These are phyloP conservation scores for Erpornis zantholeuca DNA, from an alignment of 2,113 vertebrate genomes.

Conservation along the genomic window DNA sequence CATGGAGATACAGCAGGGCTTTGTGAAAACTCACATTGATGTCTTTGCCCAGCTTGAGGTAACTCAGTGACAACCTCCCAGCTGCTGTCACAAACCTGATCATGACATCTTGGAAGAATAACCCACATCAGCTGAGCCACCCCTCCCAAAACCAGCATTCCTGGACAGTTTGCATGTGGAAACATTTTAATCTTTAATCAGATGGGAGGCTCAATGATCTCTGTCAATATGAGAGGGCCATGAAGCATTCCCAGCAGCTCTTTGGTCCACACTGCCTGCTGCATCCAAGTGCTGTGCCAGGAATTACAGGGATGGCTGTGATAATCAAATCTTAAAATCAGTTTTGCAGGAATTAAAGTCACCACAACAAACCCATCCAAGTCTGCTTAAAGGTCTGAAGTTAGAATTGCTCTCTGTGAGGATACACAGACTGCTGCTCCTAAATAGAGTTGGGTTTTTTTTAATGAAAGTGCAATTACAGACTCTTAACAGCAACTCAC, in stretches of 20 bases:
- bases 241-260: not conserved
- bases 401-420: not conserved
- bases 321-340: not conserved
- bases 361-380: not conserved
- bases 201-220: not conserved
- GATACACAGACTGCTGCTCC: not conserved
- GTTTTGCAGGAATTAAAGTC: not conserved
- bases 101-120: not conserved
- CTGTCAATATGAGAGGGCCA: not conserved
- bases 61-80: not conserved
- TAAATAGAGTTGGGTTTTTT: not conserved
- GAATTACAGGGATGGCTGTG: not conserved
- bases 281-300: not conserved
- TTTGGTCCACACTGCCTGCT: not conserved
- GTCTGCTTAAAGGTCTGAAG: not conserved
- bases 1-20: not conserved
- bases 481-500: not conserved
- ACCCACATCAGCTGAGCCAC: not conserved
- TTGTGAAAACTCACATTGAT: not conserved
- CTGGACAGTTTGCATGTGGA: not conserved
- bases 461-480: not conserved
- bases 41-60: not conserved
- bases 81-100: not conserved
- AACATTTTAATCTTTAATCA: not conserved
- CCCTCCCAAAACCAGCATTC: not conserved